Conservation (phyloP, 2,797 vertebrate genomes). For the Melanotaenia maccullochi region DNA sequence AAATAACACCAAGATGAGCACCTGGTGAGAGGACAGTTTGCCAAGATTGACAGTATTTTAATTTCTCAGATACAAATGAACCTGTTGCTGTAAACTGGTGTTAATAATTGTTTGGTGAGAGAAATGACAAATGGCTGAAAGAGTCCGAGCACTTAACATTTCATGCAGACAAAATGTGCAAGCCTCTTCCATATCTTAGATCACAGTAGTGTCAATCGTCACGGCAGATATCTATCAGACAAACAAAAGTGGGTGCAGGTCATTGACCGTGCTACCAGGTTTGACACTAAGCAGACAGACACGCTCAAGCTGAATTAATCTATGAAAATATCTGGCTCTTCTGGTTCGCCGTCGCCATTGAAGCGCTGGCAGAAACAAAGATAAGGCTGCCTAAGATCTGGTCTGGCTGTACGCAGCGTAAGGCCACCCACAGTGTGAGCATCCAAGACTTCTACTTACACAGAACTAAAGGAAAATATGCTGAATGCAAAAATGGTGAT, state of each 20-base stretch:
- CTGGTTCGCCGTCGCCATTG: constrained; percentile 45
- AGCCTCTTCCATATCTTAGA: constrained; percentile 43
- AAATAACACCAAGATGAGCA: background rate
- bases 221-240: constrained; percentile 39
- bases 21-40: background rate
- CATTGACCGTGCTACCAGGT: constrained; percentile 14
- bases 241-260: constrained; percentile 45
- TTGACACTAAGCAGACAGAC: constrained; percentile 38
- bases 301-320: constrained; percentile 45
- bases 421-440: constrained; percentile 40
- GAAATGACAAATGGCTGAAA: constrained; percentile 43
- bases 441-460: constrained; percentile 3
- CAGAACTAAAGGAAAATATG: background rate
- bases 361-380: background rate
- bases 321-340: constrained; percentile 66
- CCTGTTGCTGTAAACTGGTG: background rate
- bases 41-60: constrained; percentile 1
- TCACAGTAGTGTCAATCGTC: constrained; percentile 43
- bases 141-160: constrained; percentile 56
- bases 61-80: constrained; percentile 7
- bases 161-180: constrained; percentile 27
- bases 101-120: constrained; percentile 30
- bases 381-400: constrained; percentile 33
- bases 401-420: constrained; percentile 25
- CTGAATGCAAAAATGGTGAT: background rate